Percentiles rank a stretch among this genome's conserved stretches.
Evolutionary conservation across 2,113 vertebrate species (phyloP).

Genomic region (Gobiocypris rarus): DNA sequence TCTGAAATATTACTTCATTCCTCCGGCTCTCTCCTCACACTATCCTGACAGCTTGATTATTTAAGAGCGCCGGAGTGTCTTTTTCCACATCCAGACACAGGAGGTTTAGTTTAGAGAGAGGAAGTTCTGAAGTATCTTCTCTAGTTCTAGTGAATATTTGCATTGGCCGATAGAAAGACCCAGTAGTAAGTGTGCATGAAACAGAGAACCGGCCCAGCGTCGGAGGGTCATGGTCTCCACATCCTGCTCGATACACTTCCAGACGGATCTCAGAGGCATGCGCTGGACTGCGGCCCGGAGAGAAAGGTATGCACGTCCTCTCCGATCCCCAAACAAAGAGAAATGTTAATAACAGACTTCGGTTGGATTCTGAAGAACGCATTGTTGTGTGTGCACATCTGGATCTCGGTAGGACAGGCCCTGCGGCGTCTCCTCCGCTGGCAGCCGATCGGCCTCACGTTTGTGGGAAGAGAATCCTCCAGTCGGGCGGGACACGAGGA

Average conservation of each 20-base stretch:
- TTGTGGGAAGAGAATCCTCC: conserved; percentile 63
- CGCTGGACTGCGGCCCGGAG: conserved; percentile 43
- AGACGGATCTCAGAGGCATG: conserved; percentile 36
- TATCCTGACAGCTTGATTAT: conserved; percentile 2
- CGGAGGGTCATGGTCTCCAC: conserved; percentile 46
- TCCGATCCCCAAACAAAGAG: conserved; percentile 60
- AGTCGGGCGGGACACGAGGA: no score
- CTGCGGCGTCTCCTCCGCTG: background rate
- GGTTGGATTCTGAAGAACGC: conserved; percentile 46
- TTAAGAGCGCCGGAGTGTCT: background rate
- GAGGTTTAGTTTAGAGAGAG: conserved; percentile 5
- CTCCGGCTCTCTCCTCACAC: background rate
- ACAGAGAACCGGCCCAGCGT: background rate
- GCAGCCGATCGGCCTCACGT: conserved; percentile 31
- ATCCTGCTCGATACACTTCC: conserved; percentile 9
- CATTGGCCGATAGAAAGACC: background rate
- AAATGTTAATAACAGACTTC: conserved; percentile 63
- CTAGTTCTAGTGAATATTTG: background rate
- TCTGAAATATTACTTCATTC: conserved; percentile 10
- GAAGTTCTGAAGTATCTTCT: background rate
- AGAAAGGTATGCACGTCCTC: conserved; percentile 41
- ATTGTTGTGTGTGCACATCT: conserved; percentile 68
- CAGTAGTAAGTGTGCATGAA: conserved; percentile 41
- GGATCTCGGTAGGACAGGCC: conserved; percentile 57
- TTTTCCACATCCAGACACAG: background rate